Percentiles rank a stretch among this genome's conserved stretches.
These are phyloP conservation scores for Pristionchus entomophagus DNA, from an alignment of 2,888 invertebrate genomes.

Conservation along the genomic window DNA sequence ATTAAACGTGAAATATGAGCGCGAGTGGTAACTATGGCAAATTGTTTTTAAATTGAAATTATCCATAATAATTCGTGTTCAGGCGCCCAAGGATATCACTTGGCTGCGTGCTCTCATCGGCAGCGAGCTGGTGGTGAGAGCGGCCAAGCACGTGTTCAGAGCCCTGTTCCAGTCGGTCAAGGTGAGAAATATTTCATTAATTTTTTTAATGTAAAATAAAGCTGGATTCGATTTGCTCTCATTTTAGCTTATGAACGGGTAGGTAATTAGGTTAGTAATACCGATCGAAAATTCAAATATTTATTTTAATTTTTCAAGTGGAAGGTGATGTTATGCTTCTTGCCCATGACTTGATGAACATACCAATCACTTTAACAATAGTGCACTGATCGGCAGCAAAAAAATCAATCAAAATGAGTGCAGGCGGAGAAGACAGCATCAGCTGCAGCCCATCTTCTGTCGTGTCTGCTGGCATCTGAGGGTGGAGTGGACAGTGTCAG, in stretches of 20 bases:
- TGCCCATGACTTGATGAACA: too few relatives aligned
- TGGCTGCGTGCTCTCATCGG: constrained; percentile 83
- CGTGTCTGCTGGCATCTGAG: constrained; percentile 88
- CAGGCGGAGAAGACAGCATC: constrained; percentile 76
- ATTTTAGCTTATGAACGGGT: too few relatives aligned
- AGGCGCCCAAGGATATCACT: constrained; percentile 78
- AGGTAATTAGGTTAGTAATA: too few relatives aligned
- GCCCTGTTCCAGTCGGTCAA: constrained; percentile 58
- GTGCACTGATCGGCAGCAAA: too few relatives aligned
- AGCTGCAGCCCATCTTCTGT: constrained; percentile 94
- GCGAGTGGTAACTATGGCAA: neutral
- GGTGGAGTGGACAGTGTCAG: neutral
- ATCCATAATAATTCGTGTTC: constrained; percentile 77
- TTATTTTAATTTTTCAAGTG: too few relatives aligned
- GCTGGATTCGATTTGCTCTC: too few relatives aligned
- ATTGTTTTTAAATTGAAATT: neutral
- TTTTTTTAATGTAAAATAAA: too few relatives aligned
- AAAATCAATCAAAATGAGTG: too few relatives aligned
- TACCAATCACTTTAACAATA: too few relatives aligned
- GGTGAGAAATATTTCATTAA: neutral
- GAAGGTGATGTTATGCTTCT: too few relatives aligned
- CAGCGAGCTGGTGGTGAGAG: constrained; percentile 89
- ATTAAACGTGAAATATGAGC: neutral
- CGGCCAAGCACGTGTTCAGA: constrained; percentile 94
- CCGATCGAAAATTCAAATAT: too few relatives aligned